Evolutionary conservation across 2,888 invertebrate species (phyloP).

Genomic region (Apotomis capreana): DNA sequence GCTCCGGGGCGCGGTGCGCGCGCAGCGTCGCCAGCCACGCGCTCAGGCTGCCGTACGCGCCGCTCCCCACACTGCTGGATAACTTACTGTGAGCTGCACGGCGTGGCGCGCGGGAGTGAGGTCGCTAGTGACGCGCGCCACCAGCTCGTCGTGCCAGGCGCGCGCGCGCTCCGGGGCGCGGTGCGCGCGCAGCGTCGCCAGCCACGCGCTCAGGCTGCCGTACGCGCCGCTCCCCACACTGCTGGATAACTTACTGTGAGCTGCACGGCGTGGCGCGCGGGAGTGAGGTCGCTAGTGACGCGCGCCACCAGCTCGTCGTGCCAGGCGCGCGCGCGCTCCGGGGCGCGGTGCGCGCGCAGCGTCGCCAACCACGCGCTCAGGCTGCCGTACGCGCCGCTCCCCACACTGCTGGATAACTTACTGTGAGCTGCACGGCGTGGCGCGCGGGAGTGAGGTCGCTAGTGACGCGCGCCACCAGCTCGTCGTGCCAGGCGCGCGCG

Average conservation of each 20-base stretch:
- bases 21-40: not conserved
- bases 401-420: constrained; percentile 48
- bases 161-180: constrained; percentile 33
- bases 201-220: not conserved
- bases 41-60: not conserved
- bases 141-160: not conserved
- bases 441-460: constrained; percentile 61
- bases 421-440: constrained; percentile 65
- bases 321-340: not conserved
- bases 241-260: constrained; percentile 56
- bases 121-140: not conserved
- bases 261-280: not conserved
- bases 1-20: constrained; percentile 34
- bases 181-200: not conserved
- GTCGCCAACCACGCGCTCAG: not conserved
- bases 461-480: constrained; percentile 59
- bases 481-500: constrained; percentile 59
- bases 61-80: not conserved
- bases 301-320: not conserved
- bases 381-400: not conserved
- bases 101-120: not conserved
- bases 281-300: not conserved
- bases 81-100: constrained; percentile 56
- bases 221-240: not conserved
- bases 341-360: constrained; percentile 35